Percentiles rank a stretch among this genome's conserved stretches.
These are phyloP conservation scores for Drosophila diplacantha DNA, from an alignment of 2,888 invertebrate species.

Conservation along the genomic window DNA sequence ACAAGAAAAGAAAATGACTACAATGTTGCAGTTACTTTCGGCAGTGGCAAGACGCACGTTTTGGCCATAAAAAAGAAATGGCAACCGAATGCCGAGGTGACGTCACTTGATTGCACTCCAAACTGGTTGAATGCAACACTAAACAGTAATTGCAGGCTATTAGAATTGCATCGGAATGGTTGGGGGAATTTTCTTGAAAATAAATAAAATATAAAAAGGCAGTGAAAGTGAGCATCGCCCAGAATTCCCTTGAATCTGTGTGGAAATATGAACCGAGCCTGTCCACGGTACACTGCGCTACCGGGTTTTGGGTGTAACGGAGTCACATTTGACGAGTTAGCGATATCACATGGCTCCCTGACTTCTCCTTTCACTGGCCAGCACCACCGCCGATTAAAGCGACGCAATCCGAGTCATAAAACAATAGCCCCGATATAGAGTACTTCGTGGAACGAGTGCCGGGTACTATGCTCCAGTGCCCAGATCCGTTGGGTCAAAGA, in stretches of 20 bases:
- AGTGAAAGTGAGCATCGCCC: slow-evolving; percentile 57
- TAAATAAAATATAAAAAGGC: slow-evolving; percentile 24
- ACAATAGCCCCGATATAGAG: slow-evolving; percentile 29
- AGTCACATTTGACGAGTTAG: slow-evolving; percentile 56
- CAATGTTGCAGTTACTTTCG: slow-evolving; percentile 57
- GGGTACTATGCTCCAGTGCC: slow-evolving; percentile 59
- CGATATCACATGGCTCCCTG: slow-evolving; percentile 69
- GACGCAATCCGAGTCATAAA: slow-evolving; percentile 43
- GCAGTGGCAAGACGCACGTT: slow-evolving; percentile 56
- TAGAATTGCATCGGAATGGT: slow-evolving; percentile 59
- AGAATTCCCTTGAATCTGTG: slow-evolving; percentile 14
- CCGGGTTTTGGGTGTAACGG: slow-evolving; percentile 70
- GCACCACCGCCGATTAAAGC: slow-evolving; percentile 56
- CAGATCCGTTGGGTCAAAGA: slow-evolving; percentile 29
- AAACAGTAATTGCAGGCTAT: slow-evolving; percentile 57
- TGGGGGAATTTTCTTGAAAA: slow-evolving; percentile 23
- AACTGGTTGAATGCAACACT: slow-evolving; percentile 42
- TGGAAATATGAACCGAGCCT: slow-evolving; percentile 12
- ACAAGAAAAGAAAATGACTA: slow-evolving; percentile 8
- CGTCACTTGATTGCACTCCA: slow-evolving; percentile 20
- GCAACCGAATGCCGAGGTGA: slow-evolving; percentile 12
- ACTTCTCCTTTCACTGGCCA: slow-evolving; percentile 65
- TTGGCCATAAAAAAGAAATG: slow-evolving; percentile 45
- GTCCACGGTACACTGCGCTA: slow-evolving; percentile 66
- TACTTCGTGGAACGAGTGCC: slow-evolving; percentile 8